phyloP scores from a whole-genome alignment of 2,113 vertebrate genomes.

The Centrocercus urophasianus region DNA sequence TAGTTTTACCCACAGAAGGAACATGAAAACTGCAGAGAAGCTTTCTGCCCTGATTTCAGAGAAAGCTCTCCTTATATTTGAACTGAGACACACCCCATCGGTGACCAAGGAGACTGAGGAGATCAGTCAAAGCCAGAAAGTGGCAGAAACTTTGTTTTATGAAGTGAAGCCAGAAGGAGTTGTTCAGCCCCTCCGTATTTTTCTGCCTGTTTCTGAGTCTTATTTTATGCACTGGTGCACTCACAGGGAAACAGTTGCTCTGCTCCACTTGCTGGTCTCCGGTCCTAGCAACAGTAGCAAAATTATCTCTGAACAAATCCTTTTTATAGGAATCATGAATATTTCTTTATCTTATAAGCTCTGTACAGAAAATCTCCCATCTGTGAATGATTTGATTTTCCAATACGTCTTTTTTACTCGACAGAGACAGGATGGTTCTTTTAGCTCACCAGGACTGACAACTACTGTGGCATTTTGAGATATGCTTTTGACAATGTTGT shows the following conservation, averaged over 20 bases:
- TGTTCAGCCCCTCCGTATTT: not conserved
- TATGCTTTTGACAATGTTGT: not conserved
- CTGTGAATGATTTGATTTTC: constrained; percentile 63
- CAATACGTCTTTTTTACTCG: constrained; percentile 30
- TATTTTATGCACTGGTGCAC: not conserved
- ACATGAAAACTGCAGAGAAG: not conserved
- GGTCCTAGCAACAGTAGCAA: constrained; percentile 49
- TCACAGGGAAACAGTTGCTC: not conserved
- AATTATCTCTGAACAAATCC: constrained; percentile 41
- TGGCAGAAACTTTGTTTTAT: not conserved
- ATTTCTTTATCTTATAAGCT: constrained; percentile 41
- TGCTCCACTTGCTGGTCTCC: not conserved
- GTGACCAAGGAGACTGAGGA: not conserved
- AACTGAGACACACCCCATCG: not conserved
- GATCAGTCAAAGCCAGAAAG: not conserved
- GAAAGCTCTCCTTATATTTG: not conserved
- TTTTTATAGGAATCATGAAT: constrained; percentile 55
- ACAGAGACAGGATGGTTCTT: not conserved
- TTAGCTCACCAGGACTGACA: constrained; percentile 31
- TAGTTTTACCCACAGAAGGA: not conserved
- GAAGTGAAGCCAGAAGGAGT: not conserved
- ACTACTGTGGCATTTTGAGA: constrained; percentile 5
- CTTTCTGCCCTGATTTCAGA: not conserved
- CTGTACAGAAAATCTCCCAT: constrained; percentile 36
- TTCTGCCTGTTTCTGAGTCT: not conserved